These are phyloP conservation scores for Antechinus flavipes DNA, from an alignment of 2,113 vertebrate species.

Conservation along the genomic window DNA sequence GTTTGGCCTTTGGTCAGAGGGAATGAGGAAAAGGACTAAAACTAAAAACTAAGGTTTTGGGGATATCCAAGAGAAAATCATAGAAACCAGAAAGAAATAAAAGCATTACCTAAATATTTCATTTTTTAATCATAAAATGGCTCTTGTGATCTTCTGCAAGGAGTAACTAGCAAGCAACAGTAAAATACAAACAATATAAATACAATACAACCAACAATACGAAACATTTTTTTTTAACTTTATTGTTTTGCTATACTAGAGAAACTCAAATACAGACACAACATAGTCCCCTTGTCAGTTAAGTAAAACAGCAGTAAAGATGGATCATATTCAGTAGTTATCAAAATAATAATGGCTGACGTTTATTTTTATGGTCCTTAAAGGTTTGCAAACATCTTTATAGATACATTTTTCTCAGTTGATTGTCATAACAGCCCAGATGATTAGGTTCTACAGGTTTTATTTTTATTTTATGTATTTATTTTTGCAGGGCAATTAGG, in stretches of 20 bases:
- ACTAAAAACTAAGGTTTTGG: background rate
- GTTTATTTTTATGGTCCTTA: background rate
- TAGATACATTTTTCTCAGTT: background rate
- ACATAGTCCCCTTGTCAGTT: background rate
- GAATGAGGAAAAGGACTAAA: slow-evolving; percentile 6
- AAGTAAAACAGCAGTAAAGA: background rate
- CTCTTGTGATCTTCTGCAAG: slow-evolving; percentile 27
- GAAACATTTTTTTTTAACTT: background rate
- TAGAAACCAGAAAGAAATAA: slow-evolving; percentile 41
- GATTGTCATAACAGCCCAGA: background rate
- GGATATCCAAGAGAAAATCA: slow-evolving; percentile 53
- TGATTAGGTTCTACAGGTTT: background rate
- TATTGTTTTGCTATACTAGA: background rate
- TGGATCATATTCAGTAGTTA: background rate
- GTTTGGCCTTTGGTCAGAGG: slow-evolving; percentile 49
- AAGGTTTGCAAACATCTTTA: background rate
- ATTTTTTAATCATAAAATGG: slow-evolving; percentile 37
- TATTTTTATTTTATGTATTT: too few species aligned
- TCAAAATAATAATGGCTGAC: background rate
- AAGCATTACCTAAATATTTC: slow-evolving; percentile 19
- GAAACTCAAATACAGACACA: background rate
- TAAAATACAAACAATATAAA: too few species aligned
- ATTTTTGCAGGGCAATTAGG: too few species aligned
- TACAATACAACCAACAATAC: background rate
- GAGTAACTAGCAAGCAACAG: background rate